These are phyloP conservation scores for Zaprionus davidi DNA, from an alignment of 1,140 invertebrate genomes.

Conservation along the genomic window DNA sequence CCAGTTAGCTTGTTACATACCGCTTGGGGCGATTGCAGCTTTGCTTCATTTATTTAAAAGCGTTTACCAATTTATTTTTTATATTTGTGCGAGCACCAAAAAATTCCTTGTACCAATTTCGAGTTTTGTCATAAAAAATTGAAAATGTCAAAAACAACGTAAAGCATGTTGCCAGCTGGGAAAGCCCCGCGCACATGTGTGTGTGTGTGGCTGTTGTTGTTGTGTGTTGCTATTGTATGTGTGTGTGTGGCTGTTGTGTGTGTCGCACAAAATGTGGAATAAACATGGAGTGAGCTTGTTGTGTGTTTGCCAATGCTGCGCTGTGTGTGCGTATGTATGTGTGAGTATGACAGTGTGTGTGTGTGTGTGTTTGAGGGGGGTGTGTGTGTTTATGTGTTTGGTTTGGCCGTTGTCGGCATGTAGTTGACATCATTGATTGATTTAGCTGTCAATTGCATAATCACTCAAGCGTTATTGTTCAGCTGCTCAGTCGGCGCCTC, in stretches of 20 bases:
- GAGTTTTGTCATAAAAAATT: constrained; percentile 81
- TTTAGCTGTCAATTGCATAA: constrained; percentile 84
- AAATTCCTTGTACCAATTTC: constrained; percentile 70
- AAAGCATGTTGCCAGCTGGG: constrained; percentile 56
- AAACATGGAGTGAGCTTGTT: constrained; percentile 44
- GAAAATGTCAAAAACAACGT: constrained; percentile 80
- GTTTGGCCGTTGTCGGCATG: constrained; percentile 62
- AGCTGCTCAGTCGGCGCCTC: constrained; percentile 64
- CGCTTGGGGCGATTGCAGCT: not conserved
- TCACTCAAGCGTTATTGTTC: constrained; percentile 84
- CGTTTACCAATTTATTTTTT: constrained; percentile 1
- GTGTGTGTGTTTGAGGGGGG: constrained; percentile 4
- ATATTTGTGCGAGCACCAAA: constrained; percentile 23
- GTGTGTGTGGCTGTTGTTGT: not conserved
- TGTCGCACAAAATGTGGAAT: constrained; percentile 41
- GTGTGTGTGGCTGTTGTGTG: constrained; percentile 15
- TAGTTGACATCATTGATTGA: constrained; percentile 84
- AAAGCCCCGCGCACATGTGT: constrained; percentile 15
- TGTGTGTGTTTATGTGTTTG: constrained; percentile 29
- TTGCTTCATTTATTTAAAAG: constrained; percentile 8
- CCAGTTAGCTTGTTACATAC: constrained; percentile 15
- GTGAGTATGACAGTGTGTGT: constrained; percentile 1
- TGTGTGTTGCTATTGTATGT: not conserved
- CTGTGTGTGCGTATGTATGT: constrained; percentile 1
- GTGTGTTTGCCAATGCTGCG: constrained; percentile 26